Evolutionary conservation across 1,140 invertebrate genomes (phyloP).

Genomic region (Dysdera silvatica): DNA sequence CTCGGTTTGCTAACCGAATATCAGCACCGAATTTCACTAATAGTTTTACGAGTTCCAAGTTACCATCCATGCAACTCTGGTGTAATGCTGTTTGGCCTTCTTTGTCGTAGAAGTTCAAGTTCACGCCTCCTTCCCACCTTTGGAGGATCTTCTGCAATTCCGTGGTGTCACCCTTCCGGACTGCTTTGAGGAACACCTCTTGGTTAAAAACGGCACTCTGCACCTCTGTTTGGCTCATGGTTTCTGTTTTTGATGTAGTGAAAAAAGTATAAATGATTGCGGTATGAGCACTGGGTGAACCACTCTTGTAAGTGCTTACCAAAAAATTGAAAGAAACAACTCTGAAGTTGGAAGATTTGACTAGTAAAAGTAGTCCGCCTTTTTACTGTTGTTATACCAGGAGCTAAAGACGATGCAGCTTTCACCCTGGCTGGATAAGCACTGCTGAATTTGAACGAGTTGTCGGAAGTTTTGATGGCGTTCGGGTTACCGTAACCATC

Average conservation of each 20-base stretch:
- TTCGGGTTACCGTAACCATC: too few relatives aligned
- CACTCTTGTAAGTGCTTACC: not conserved
- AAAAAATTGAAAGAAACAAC: too few relatives aligned
- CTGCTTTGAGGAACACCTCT: constrained; percentile 42
- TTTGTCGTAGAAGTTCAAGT: constrained; percentile 47
- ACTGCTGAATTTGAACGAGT: too few relatives aligned
- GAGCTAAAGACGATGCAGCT: too few relatives aligned
- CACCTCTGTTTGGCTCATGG: constrained; percentile 24
- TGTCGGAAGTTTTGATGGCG: too few relatives aligned
- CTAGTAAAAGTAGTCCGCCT: too few relatives aligned
- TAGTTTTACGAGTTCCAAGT: constrained; percentile 49
- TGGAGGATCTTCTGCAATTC: constrained; percentile 43
- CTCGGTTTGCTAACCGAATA: constrained; percentile 46
- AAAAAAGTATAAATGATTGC: not conserved
- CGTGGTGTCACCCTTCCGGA: constrained; percentile 42
- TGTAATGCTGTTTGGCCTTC: constrained; percentile 50
- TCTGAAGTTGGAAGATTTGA: too few relatives aligned
- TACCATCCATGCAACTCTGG: constrained; percentile 47
- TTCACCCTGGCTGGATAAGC: too few relatives aligned
- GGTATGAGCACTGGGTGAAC: not conserved
- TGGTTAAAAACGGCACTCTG: constrained; percentile 35
- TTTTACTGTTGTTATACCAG: too few relatives aligned
- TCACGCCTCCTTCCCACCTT: constrained; percentile 38
- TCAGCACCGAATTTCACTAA: constrained; percentile 50
- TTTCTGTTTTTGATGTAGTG: not conserved